Evolutionary conservation across 1,140 invertebrate genomes (phyloP).

Genomic region (Drosophila ercepeae): DNA sequence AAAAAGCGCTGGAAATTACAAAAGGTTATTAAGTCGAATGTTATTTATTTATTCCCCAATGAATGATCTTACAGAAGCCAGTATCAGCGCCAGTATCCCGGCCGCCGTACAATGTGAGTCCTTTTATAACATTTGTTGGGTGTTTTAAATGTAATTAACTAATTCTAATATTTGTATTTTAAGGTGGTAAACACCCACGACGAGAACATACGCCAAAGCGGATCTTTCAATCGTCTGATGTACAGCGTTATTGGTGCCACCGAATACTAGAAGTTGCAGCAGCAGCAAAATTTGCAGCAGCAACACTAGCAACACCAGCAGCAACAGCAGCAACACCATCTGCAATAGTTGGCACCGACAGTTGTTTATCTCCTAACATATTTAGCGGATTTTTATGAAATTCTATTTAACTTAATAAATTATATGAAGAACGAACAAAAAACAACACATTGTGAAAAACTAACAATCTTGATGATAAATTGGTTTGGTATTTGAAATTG

Average conservation of each 20-base stretch:
- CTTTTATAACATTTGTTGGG: too few relatives aligned
- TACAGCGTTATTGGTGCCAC: slow-evolving; percentile 92
- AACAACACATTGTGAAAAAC: slow-evolving; percentile 55
- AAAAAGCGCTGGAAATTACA: slow-evolving; percentile 16
- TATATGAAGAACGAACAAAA: slow-evolving; percentile 51
- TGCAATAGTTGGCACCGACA: slow-evolving; percentile 44
- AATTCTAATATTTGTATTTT: background rate
- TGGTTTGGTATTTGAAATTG: slow-evolving; percentile 56
- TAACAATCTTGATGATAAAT: slow-evolving; percentile 62
- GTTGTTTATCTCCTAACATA: slow-evolving; percentile 69
- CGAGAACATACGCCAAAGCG: slow-evolving; percentile 94
- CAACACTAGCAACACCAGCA: slow-evolving; percentile 38
- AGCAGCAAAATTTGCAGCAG: slow-evolving; percentile 41
- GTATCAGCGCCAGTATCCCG: slow-evolving; percentile 81
- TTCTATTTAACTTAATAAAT: slow-evolving; percentile 79
- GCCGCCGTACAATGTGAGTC: slow-evolving; percentile 83
- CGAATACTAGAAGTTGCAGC: slow-evolving; percentile 86
- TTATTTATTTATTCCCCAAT: slow-evolving; percentile 20
- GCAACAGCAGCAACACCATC: slow-evolving; percentile 36
- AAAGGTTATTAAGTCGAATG: slow-evolving; percentile 16
- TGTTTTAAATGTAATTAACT: background rate
- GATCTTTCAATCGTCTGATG: slow-evolving; percentile 96
- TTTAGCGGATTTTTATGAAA: slow-evolving; percentile 81
- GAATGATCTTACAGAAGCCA: slow-evolving; percentile 68
- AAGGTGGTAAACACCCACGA: slow-evolving; percentile 85